Evolutionary conservation across 2,888 invertebrate species (phyloP).

Genomic region (Cataglyphis cursor): DNA sequence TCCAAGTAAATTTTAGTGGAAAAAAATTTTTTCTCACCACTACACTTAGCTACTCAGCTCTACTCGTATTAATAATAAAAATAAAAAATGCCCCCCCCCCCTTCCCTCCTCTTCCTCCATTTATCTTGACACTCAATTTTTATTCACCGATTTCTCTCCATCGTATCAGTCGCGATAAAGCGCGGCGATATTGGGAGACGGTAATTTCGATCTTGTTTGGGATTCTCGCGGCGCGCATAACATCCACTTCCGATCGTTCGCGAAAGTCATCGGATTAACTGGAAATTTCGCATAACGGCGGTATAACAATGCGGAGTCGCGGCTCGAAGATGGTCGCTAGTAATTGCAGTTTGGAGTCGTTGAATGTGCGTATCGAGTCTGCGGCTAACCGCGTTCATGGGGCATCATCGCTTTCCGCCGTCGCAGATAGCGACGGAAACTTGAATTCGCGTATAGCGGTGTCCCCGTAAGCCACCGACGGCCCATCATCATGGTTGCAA

Average conservation of each 20-base stretch:
- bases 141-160: not conserved
- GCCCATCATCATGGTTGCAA: not conserved
- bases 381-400: conserved; percentile 76
- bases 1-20: not conserved
- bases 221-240: conserved; percentile 10
- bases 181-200: not conserved
- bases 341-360: conserved; percentile 74
- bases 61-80: conserved; percentile 17
- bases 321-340: conserved; percentile 66
- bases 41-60: not conserved
- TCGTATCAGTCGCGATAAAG: not conserved
- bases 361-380: conserved; percentile 76
- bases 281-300: conserved; percentile 50
- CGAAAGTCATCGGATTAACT: conserved; percentile 51
- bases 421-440: conserved; percentile 71
- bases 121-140: not conserved
- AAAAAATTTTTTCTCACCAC: too few species aligned
- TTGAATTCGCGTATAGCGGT: conserved; percentile 72
- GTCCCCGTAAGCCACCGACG: conserved; percentile 38
- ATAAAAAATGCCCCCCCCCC: too few species aligned
- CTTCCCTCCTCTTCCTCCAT: too few species aligned
- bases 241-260: conserved; percentile 34
- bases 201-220: conserved; percentile 29
- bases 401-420: conserved; percentile 61
- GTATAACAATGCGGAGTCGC: conserved; percentile 40